Base-by-base conservation (phyloP, 1,140 invertebrate genomes). In the Antheraea mylitta region DNA sequence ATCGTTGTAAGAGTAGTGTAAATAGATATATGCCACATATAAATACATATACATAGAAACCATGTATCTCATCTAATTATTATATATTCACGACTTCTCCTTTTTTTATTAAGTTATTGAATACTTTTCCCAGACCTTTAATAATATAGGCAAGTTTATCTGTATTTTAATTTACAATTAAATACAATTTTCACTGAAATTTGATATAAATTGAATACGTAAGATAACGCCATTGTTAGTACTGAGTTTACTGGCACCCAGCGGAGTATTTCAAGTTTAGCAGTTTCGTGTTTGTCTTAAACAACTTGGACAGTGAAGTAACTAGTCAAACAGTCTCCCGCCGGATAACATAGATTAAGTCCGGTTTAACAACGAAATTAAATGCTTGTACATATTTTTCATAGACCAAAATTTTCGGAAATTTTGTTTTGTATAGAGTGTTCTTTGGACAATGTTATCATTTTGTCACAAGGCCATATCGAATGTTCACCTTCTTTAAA, bases 241-340 rank as follows among this genome's bases (percentile, higher is more conserved):
- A 22, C 8, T 7, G 76, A 72, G 74, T 74, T 72, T 67, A 72
- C 70, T 70, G 68, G 59, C 74, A 62, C 64, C 60, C 64, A 48
- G 45, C 45, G 45, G 68, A 67, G 71, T 76, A 78, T 68, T 79
- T 63, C 67, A 81, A 86, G 74, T 83, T 81, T 74, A 76, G 74
- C 77, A 81, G 81, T 85, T 87, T 80, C 77, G 70, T 86, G 85
- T 90, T 88, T 87, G 79, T 85, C 81, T 88, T 81, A 78, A 76
- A 78, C 79, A 83, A 90, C 76, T 88, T 86, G 81, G 79, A 81
- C 85, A 85, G 75, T 81, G 79, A 83, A 83, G 83, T 82, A 81
- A 82, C 79, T 86, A 80, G 72, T 81, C 80, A 86, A 85, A 88
- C 80, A 85, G 60, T 18, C 65, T 30, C 42, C 70, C 67, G 58